Conservation (phyloP, 2,888 invertebrate species). For the Cylloceria caligata region DNA sequence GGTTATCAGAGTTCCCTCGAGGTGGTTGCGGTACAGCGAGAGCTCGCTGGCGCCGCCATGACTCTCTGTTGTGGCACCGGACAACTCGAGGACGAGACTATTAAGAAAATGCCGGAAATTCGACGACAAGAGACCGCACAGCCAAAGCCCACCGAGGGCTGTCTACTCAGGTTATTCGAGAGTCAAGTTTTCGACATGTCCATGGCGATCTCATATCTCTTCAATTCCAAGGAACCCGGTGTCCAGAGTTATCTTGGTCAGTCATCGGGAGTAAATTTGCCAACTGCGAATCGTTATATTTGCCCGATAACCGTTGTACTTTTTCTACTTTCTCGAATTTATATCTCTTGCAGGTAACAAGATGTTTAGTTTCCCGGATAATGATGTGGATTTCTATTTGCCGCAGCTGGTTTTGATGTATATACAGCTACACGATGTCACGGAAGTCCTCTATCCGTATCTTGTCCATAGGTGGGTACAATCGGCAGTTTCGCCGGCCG, state of each 20-base stretch:
- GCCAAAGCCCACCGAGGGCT: constrained; percentile 87
- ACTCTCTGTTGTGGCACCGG: constrained; percentile 82
- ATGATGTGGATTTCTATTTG: constrained; percentile 98
- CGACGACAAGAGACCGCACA: constrained; percentile 82
- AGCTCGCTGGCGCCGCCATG: constrained; percentile 81
- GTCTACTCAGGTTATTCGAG: constrained; percentile 96
- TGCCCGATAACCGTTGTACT: not conserved
- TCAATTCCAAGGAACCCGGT: constrained; percentile 99
- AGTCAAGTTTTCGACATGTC: constrained; percentile 99
- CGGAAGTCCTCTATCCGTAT: constrained; percentile 90
- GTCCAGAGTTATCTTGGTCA: constrained; percentile 97
- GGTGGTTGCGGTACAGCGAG: constrained; percentile 77
- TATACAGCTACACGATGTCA: constrained; percentile 98
- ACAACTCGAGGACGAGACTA: constrained; percentile 73
- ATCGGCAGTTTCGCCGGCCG: not conserved
- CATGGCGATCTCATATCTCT: constrained; percentile 98
- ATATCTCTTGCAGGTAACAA: constrained; percentile 90
- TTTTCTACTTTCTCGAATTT: constrained; percentile 34
- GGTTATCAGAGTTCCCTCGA: constrained; percentile 71
- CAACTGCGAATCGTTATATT: not conserved
- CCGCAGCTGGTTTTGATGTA: constrained; percentile 99
- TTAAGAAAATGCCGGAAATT: constrained; percentile 81
- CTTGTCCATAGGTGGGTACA: constrained; percentile 87
- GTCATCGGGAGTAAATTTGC: too few species aligned
- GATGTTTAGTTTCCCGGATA: constrained; percentile 96